Percentiles rank a stretch among this genome's conserved stretches.
Conservation (phyloP, 1,140 invertebrate genomes). For the Meloidogyne floridensis region DNA sequence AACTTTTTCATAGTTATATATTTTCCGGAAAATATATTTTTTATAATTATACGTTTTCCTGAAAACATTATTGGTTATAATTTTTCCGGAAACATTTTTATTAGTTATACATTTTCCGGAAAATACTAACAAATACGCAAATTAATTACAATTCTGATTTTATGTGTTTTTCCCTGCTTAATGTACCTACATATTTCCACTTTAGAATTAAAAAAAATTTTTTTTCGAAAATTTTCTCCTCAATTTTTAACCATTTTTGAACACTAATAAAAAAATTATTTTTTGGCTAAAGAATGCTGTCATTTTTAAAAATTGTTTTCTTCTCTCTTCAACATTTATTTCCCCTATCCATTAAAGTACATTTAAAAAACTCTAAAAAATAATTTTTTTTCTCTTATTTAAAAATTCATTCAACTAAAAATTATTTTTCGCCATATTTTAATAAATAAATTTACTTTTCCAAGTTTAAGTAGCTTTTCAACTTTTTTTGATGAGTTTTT, state of each 20-base stretch:
- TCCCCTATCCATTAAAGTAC: neutral
- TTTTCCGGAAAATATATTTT: too few relatives aligned
- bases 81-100: too few relatives aligned
- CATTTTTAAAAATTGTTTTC: constrained; percentile 6
- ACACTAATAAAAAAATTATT: neutral
- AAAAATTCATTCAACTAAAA: constrained; percentile 3
- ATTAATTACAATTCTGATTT: too few relatives aligned
- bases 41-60: too few relatives aligned
- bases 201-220: too few relatives aligned
- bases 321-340: neutral
- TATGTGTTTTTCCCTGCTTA: too few relatives aligned
- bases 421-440: neutral
- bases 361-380: neutral
- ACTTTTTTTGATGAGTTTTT: constrained; percentile 6
- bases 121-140: too few relatives aligned
- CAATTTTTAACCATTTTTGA: neutral
- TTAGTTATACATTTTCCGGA: too few relatives aligned
- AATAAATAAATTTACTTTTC: neutral
- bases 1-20: too few relatives aligned
- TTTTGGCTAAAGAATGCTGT: neutral
- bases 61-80: too few relatives aligned
- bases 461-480: neutral
- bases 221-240: too few relatives aligned
- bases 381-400: neutral
- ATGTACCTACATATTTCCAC: too few relatives aligned